Conservation (phyloP, 92 coral and sea anemone species). For the Pocillopora meandrina region DNA sequence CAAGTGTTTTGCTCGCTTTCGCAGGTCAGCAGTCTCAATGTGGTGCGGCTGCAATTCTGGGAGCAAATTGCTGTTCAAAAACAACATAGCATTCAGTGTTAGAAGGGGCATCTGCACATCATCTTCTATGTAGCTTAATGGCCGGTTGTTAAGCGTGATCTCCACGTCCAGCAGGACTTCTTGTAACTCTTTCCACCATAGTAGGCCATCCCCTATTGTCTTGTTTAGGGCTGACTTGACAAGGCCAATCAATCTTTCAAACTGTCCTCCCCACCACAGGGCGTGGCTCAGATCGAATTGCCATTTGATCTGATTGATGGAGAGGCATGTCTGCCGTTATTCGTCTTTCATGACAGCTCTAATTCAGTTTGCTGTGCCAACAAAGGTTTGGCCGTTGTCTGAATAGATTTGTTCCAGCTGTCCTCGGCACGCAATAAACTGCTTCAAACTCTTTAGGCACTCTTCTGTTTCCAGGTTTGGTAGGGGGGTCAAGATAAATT, state of each 20-base stretch:
- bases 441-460: not conserved
- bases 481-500: not conserved
- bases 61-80: not conserved
- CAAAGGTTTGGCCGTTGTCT: not conserved
- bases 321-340: not conserved
- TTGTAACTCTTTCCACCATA: not conserved
- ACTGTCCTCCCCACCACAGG: not conserved
- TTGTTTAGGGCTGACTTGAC: not conserved
- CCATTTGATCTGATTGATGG: constrained; percentile 2
- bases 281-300: not conserved
- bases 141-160: not conserved
- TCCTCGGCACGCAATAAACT: not conserved
- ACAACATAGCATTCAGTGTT: not conserved
- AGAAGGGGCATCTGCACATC: not conserved
- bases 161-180: constrained; percentile 3
- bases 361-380: not conserved
- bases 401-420: not conserved
- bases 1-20: constrained; percentile 5
- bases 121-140: not conserved
- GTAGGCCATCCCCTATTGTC: not conserved
- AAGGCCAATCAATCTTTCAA: not conserved
- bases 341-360: not conserved
- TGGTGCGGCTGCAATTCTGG: constrained; percentile 13
- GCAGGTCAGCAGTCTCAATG: not conserved
- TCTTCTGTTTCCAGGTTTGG: not conserved